Evolutionary conservation across 2,113 vertebrate species (phyloP), one percentile per base, ranked within the genome.

Genomic region (Alosa alosa): DNA sequence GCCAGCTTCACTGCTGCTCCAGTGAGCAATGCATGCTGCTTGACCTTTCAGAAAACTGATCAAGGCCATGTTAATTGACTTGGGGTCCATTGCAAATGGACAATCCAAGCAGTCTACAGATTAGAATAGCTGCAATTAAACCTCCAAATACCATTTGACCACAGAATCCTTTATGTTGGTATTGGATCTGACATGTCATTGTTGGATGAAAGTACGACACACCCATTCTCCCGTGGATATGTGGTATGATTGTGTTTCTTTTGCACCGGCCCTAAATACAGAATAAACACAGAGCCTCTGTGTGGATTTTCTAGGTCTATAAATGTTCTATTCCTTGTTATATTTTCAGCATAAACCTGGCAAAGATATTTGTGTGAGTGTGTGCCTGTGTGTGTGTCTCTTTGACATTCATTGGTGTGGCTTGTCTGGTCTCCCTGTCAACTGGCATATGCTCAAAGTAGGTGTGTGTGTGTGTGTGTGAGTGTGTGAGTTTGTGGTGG

Each of bases 101-200:
- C 1, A n/a, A 25, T n/a, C 9, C 64, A 31, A 72, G 31, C 64
- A 72, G 25, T 9, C 25, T 7, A 13, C 25, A 72, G 25, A 72
- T 72, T 72, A 7, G 25, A 72, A 31, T 31, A 31, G 64, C 25
- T 72, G 64, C 25, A 72, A 72, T 36, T 31, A 31, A 72, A 72
- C n/a, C 64, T 72, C 64, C 64, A 72, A 72, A 72, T 72, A 72
- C n/a, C 64, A 72, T 72, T 36, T 72, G 25, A 36, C 64, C 64
- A 72, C 9, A 13, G 3, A 11, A 36, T 31, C 64, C 8, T 72
- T 72, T 72, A 36, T 72, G 64, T 31, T 72, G 64, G 25, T 36
- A 72, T 31, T 72, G 64, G 8, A 72, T 72, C 64, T 72, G 64
- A 72, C 64, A 36, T 72, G 64, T 64, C 20, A 64, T 64, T 64